Base-by-base conservation (phyloP, 2,113 vertebrate genomes). In the Gobius niger region DNA sequence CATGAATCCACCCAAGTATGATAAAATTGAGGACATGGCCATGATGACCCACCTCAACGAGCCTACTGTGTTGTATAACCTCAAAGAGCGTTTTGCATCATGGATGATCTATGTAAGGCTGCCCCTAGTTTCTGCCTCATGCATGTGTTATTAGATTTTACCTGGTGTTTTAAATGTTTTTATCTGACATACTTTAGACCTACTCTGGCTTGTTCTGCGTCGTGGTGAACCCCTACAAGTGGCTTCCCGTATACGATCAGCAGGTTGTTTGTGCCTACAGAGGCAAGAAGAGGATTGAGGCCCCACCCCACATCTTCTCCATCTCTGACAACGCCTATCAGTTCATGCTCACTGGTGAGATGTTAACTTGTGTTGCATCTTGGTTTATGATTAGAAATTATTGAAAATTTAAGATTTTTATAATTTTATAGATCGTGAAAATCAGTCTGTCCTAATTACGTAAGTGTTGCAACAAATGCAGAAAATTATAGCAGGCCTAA, bases 71-170 rank as follows among this genome's bases (percentile, higher is more conserved):
- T 52, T 93, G 86, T 93, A 81, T 70, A 93, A 93, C 91, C 95
- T 97, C 88, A 96, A 96, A 93, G 95, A 96, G 70, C 94, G 95
- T 82, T 96, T 95, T 13, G 90, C 93, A 57, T 89, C 94, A 82
- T 96, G 95, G 95, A 96, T 96, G 95, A 96, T 96, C 90, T 96
- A 96, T 0, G 95, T 96, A 85, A 78, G 90, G 1, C 44, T 59
- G 2, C 44, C 3, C 34, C 44, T 54, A 59, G 7, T 5, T 44
- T 1, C 40, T 11, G 51, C 14, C 6, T 41, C 50, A 0, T 54
- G 9, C 66, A 40, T 63, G 40, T 44, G 11, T 5, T 14, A 12
- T 14, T 59, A 15, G 12, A 41, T 6, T 14, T 6, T 7, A 4
- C 13, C 6, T 40, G 14, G 41, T 15, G 56, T 59, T 15, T 15